These are phyloP conservation scores for Leptobrachium leishanense DNA, from an alignment of 2,113 vertebrate genomes.

Conservation along the genomic window DNA sequence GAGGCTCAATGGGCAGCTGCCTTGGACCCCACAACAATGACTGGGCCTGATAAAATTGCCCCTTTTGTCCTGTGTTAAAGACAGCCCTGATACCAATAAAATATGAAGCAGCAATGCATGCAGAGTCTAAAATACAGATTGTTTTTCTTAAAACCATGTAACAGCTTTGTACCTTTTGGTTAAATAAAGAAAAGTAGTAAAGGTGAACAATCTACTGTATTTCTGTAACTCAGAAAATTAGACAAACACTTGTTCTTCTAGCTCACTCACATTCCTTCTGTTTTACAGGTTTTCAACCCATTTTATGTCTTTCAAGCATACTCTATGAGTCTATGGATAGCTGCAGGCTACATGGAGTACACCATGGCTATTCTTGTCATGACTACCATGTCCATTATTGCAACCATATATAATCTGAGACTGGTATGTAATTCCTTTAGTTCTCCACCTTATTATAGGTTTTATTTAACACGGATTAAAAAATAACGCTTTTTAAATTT, in stretches of 20 bases:
- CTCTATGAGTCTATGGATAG: conserved; percentile 63
- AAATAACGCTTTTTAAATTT: background rate
- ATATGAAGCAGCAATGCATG: no score
- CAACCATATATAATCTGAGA: conserved; percentile 63
- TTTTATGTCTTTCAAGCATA: conserved; percentile 72
- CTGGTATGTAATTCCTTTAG: conserved; percentile 56
- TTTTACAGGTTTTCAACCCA: conserved; percentile 67
- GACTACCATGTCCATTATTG: conserved; percentile 58
- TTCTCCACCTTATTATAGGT: background rate
- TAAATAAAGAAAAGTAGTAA: no score
- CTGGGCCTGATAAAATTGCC: no score
- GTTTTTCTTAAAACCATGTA: no score
- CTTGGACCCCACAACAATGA: no score
- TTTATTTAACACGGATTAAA: background rate
- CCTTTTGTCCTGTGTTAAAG: no score
- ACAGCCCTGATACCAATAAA: no score
- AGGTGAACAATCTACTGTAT: no score
- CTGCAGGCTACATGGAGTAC: conserved; percentile 63
- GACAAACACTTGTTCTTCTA: background rate
- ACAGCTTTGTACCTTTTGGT: no score
- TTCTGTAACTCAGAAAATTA: no score
- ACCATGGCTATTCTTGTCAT: conserved; percentile 64
- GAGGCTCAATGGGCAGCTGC: no score
- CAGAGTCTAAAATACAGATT: no score
- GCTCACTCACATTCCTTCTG: conserved; percentile 4